These are phyloP conservation scores for Agriotes lineatus DNA, from an alignment of 2,888 invertebrate genomes.

Conservation along the genomic window DNA sequence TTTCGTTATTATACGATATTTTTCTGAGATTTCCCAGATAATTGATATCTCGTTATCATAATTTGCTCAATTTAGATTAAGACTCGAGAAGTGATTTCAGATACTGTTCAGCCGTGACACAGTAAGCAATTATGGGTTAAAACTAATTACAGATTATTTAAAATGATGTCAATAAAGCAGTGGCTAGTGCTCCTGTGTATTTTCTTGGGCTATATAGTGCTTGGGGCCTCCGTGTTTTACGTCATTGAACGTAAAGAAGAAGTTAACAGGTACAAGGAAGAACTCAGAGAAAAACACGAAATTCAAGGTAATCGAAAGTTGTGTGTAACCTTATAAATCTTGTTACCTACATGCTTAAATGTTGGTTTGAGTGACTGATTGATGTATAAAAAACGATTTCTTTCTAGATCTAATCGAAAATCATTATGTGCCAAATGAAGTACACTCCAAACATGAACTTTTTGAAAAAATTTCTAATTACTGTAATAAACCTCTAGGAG, in stretches of 20 bases:
- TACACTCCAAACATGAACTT: constrained; percentile 71
- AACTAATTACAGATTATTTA: too few species aligned
- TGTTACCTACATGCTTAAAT: too few species aligned
- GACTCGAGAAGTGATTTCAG: too few species aligned
- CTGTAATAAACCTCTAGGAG: constrained; percentile 81
- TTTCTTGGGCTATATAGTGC: constrained; percentile 76
- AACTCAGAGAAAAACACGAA: constrained; percentile 74
- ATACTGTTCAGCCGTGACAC: too few species aligned
- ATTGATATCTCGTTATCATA: not conserved
- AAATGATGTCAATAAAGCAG: constrained; percentile 85
- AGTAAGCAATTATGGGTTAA: too few species aligned
- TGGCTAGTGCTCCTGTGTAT: constrained; percentile 76
- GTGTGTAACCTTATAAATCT: too few species aligned
- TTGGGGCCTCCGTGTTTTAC: constrained; percentile 90
- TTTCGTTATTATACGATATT: too few species aligned
- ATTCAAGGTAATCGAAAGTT: constrained; percentile 82
- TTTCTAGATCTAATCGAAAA: too few species aligned
- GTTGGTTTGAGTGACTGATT: not conserved
- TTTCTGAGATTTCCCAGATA: too few species aligned
- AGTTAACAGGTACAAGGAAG: constrained; percentile 70
- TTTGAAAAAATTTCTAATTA: constrained; percentile 76
- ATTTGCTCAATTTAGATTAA: not conserved
- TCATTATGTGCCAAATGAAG: constrained; percentile 71
- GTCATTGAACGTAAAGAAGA: constrained; percentile 84
- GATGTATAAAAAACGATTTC: too few species aligned